Base-by-base conservation (phyloP, 2,888 invertebrate genomes). In the Folsomia manolachei region DNA sequence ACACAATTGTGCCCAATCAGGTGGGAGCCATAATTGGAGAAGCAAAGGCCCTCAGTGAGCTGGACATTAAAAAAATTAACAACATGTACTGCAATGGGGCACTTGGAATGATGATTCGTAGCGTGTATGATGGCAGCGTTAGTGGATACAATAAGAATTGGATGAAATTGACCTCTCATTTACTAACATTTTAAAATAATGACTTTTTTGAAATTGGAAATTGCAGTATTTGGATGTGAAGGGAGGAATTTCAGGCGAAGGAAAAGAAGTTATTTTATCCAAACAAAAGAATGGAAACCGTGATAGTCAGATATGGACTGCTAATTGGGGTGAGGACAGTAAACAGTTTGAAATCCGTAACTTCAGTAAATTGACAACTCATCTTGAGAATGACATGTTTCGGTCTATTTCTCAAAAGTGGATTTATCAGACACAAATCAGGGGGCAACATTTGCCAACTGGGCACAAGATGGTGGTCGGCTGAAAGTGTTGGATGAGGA, bases 51-150 rank as follows among this genome's bases (percentile, higher is more conserved):
- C 56, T 56, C 7, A 56, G 56, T 56, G 19, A 18, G 4, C n/a
- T 56, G 56, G 56, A 56, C 21, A 56, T 56, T 56, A 56, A 56
- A 19, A 56, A 56, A 56, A 56, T 56, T 19, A 56, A 56, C 21
- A 56, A 56, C 56, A 56, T 56, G 56, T 56, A 56, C n/a, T 56
- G 56, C 19, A 56, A n/a, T 19, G 56, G 56, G 39, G 4, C 39
- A 39, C 7, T 39, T 4, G 39, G 39, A 9, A 39, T 39, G 39
- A 39, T 39, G 39, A 39, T 39, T 39, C 39, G 39, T 9, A 39
- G 39, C 39, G 39, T 39, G 4, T 39, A 39, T 39, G 39, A 39
- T 39, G 39, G 14, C 39, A 4, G 39, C 14, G 39, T 39, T 9
- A n/a, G n/a, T n/a, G n/a, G n/a, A n/a, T n/a, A n/a, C n/a, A n/a